These are phyloP conservation scores for Pyrgilauda ruficollis DNA, from an alignment of 2,113 vertebrate species.

Conservation along the genomic window DNA sequence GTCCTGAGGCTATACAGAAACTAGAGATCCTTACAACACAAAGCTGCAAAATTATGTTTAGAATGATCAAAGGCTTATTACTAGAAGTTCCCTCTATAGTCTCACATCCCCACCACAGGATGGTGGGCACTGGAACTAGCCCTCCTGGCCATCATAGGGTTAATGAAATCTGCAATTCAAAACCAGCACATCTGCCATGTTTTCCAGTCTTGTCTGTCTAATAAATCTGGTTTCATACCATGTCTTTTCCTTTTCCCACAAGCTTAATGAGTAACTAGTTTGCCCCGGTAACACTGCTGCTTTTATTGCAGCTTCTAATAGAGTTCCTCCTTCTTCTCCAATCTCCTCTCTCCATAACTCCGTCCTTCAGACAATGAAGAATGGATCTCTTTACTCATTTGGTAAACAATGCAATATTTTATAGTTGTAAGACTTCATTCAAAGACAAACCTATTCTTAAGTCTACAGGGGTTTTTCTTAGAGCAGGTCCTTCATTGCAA, in stretches of 20 bases:
- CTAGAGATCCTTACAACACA: background rate
- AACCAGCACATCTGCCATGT: constrained; percentile 8
- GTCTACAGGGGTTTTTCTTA: background rate
- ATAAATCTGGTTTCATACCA: constrained; percentile 32
- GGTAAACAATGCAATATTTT: background rate
- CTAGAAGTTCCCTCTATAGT: background rate
- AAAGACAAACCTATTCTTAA: background rate
- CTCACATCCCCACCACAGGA: background rate
- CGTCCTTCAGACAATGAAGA: background rate
- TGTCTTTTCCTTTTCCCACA: constrained; percentile 27
- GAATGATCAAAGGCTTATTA: background rate
- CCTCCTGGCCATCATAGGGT: background rate
- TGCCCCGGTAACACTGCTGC: background rate
- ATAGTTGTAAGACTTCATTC: background rate
- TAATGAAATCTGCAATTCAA: constrained; percentile 25
- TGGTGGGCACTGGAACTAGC: background rate
- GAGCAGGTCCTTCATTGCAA: background rate
- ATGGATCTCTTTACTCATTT: background rate
- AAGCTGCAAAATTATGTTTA: background rate
- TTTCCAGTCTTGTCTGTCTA: constrained; percentile 31
- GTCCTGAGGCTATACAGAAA: background rate
- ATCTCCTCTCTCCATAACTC: background rate
- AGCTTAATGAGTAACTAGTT: constrained; percentile 62
- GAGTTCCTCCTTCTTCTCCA: background rate
- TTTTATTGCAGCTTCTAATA: background rate